Evolutionary conservation across 2,113 vertebrate species (phyloP).

Genomic region (Neotragus moschatus): DNA sequence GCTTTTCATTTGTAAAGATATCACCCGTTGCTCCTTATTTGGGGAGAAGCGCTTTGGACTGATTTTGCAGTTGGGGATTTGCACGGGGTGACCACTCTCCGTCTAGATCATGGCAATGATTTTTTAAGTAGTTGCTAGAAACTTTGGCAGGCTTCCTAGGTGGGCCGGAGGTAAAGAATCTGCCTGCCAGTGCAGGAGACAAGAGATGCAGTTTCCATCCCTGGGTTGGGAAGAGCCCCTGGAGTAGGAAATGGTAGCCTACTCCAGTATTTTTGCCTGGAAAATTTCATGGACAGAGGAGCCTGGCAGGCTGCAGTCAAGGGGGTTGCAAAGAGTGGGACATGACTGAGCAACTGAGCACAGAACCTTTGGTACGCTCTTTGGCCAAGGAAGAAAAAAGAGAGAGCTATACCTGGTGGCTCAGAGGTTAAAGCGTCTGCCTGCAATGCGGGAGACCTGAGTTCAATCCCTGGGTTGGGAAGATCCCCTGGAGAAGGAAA

Average conservation of each 20-base stretch:
- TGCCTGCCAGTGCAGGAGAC: neutral
- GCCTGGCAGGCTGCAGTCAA: neutral
- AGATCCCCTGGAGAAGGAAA: too few species aligned
- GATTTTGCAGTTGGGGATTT: neutral
- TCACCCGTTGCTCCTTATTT: neutral
- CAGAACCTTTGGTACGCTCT: neutral
- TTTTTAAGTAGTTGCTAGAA: neutral
- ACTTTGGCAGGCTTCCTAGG: neutral
- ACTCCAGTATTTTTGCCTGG: neutral
- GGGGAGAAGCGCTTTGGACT: neutral
- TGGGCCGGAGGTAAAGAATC: rapidly evolving
- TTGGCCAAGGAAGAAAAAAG: neutral
- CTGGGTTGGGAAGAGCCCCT: neutral
- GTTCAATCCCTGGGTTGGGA: too few species aligned
- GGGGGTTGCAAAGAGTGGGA: neutral
- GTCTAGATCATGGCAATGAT: too few species aligned
- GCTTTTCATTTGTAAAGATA: neutral
- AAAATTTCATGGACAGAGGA: neutral
- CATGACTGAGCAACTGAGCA: neutral
- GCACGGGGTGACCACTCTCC: neutral
- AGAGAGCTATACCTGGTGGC: rapidly evolving
- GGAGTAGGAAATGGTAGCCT: neutral
- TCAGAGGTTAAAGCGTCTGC: too few species aligned
- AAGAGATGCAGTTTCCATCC: neutral
- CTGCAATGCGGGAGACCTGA: too few species aligned